Evolutionary conservation across 1,140 invertebrate species (phyloP).

Genomic region (Ceratosolen solmsi): DNA sequence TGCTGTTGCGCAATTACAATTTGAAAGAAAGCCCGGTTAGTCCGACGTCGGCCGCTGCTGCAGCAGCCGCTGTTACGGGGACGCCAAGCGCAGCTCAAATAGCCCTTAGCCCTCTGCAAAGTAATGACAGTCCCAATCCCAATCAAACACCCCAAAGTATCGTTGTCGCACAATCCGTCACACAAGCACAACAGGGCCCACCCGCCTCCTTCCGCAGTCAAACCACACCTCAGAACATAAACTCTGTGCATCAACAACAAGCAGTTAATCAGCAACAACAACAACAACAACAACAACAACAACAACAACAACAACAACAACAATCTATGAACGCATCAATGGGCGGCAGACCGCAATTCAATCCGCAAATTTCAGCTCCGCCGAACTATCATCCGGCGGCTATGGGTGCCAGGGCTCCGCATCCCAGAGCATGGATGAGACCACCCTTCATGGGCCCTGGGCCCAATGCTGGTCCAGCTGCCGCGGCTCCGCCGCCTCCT

Average conservation of each 20-base stretch:
- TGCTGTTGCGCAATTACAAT: conserved; percentile 79
- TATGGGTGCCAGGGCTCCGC: conserved; percentile 61
- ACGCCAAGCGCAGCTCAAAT: conserved; percentile 65
- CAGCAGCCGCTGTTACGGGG: conserved; percentile 64
- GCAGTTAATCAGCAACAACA: conserved; percentile 59
- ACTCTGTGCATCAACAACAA: conserved; percentile 64
- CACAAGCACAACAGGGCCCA: conserved; percentile 57
- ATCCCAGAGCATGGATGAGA: conserved; percentile 65
- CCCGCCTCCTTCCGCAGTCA: conserved; percentile 61
- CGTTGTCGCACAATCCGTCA: conserved; percentile 44
- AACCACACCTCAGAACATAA: conserved; percentile 67
- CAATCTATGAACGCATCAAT: conserved; percentile 62
- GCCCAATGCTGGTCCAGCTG: conserved; percentile 47
- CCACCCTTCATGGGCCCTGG: conserved; percentile 67
- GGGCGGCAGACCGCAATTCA: conserved; percentile 65
- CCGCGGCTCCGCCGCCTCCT: neutral
- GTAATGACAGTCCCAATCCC: conserved; percentile 75
- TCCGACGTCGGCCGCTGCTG: conserved; percentile 74
- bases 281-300: conserved; percentile 56
- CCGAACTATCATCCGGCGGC: conserved; percentile 72
- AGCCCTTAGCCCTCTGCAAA: conserved; percentile 75
- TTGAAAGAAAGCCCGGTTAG: conserved; percentile 88
- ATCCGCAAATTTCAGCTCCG: conserved; percentile 73
- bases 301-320: conserved; percentile 57
- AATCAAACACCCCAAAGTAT: conserved; percentile 68